These are phyloP conservation scores for Pegoplata infirma DNA, from an alignment of 2,888 invertebrate genomes.

Conservation along the genomic window DNA sequence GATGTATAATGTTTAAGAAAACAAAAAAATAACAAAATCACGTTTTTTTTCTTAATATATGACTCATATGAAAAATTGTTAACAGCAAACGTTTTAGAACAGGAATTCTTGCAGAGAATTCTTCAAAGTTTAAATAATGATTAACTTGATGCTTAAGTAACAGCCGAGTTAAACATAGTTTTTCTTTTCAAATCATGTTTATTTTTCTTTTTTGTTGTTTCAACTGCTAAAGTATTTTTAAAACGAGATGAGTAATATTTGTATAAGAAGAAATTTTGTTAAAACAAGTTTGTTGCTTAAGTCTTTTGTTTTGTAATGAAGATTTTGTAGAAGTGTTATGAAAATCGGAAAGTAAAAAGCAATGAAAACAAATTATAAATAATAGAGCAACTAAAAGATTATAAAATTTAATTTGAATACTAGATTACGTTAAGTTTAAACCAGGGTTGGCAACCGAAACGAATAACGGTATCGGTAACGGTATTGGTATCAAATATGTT, in stretches of 20 bases:
- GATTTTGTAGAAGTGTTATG: too few species aligned
- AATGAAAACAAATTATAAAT: too few species aligned
- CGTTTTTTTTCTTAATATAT: slow-evolving; percentile 34
- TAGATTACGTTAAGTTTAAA: too few species aligned
- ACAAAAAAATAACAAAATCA: slow-evolving; percentile 23
- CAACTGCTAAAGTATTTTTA: too few species aligned
- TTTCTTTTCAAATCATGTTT: not conserved
- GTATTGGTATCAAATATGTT: too few species aligned
- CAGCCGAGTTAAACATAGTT: not conserved
- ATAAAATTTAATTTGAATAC: too few species aligned
- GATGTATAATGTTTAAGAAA: not conserved
- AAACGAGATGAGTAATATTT: not conserved
- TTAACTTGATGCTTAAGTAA: not conserved
- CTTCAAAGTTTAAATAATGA: not conserved
- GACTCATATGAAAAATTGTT: slow-evolving; percentile 40
- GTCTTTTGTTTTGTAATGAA: not conserved
- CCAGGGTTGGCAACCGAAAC: too few species aligned
- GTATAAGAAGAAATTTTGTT: not conserved
- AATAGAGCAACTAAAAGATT: too few species aligned
- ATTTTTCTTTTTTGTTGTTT: too few species aligned
- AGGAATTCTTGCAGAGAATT: not conserved
- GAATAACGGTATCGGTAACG: too few species aligned
- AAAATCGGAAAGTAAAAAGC: too few species aligned
- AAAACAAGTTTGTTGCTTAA: not conserved
- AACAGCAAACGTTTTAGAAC: not conserved